Conservation (phyloP, 2,113 vertebrate species). For the human region DNA sequence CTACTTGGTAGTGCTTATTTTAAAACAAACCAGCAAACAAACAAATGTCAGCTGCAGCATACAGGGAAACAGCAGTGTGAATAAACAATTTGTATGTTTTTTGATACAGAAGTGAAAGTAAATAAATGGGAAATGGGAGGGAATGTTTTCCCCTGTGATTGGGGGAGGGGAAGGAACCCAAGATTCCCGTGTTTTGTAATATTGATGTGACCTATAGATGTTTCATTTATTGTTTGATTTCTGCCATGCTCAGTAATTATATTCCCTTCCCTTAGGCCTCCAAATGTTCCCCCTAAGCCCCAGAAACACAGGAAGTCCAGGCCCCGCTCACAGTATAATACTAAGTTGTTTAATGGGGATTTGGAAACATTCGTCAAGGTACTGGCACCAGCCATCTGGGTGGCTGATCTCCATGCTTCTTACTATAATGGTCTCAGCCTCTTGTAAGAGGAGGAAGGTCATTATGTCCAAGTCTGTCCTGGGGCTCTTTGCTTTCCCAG, state of each 20-base stretch:
- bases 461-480: conserved; percentile 86
- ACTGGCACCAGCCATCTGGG: conserved; percentile 83
- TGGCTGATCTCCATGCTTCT: conserved; percentile 83
- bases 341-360: conserved; percentile 98
- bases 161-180: not conserved
- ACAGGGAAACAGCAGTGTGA: not conserved
- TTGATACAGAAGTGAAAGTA: not conserved
- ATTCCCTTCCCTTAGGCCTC: conserved; percentile 93
- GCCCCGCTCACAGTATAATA: conserved; percentile 93
- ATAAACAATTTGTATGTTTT: not conserved
- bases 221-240: conserved; percentile 79
- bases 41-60: not conserved
- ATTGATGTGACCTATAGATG: conserved; percentile 70
- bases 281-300: conserved; percentile 92
- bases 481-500: conserved; percentile 83
- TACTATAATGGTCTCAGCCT: conserved; percentile 81
- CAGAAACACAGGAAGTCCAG: conserved; percentile 93
- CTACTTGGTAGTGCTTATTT: conserved; percentile 3
- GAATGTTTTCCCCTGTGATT: not conserved
- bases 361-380: conserved; percentile 97
- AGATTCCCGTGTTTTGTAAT: conserved; percentile 50
- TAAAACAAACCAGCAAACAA: conserved; percentile 7
- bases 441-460: conserved; percentile 83
- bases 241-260: conserved; percentile 84
- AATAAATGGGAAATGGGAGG: not conserved